phyloP scores from a whole-genome alignment of 2,797 vertebrate species.

The Acrocephalus scirpaceus region DNA sequence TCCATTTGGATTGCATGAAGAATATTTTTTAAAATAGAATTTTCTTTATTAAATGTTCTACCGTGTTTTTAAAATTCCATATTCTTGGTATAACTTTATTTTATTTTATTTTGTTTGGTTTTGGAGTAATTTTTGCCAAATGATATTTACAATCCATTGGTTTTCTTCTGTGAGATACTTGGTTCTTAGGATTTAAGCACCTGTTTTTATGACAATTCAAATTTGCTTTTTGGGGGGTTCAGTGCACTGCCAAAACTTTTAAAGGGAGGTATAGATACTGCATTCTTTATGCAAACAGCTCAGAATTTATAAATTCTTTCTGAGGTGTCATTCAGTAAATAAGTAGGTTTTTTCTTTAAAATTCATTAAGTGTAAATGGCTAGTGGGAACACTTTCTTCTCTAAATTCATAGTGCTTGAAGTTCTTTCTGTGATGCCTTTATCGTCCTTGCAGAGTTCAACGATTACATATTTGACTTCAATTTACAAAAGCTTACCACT shows the following conservation, averaged over 20 bases:
- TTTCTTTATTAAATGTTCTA: neutral
- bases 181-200: neutral
- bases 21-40: neutral
- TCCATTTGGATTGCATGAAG: neutral
- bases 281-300: neutral
- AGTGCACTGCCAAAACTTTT: neutral
- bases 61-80: neutral
- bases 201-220: neutral
- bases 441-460: slow-evolving; percentile 50
- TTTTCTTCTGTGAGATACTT: neutral
- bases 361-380: slow-evolving; percentile 28
- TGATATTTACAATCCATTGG: neutral
- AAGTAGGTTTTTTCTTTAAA: neutral
- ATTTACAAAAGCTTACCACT: slow-evolving; percentile 60
- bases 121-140: neutral
- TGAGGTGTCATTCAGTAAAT: neutral
- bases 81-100: neutral
- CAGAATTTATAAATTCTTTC: slow-evolving; percentile 10
- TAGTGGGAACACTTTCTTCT: slow-evolving; percentile 24
- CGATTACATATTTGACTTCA: slow-evolving; percentile 69
- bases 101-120: neutral
- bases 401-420: slow-evolving; percentile 10
- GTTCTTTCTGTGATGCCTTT: slow-evolving; percentile 50
- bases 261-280: neutral
- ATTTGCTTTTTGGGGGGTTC: neutral